A percentile compares a stretch with the other conserved stretches of the same genome.
These are phyloP conservation scores for Vidua chalybeata DNA, from an alignment of 2,113 vertebrate species.

Conservation along the genomic window DNA sequence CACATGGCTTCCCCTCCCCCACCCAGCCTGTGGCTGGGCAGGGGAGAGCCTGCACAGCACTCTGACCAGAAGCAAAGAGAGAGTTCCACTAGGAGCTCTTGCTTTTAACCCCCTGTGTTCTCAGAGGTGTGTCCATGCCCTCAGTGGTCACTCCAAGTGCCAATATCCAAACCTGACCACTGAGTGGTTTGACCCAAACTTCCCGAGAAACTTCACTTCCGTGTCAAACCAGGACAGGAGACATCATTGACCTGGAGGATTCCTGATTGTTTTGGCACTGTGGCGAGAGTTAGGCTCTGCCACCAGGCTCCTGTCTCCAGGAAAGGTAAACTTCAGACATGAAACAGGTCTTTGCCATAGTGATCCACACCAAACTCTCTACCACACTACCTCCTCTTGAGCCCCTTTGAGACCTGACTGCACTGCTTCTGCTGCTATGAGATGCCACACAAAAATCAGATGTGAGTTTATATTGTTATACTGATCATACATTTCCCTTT, in stretches of 20 bases:
- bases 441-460: not conserved
- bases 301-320: not conserved
- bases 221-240: not conserved
- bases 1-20: no score
- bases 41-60: no score
- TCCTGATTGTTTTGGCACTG: not conserved
- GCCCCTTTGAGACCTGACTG: not conserved
- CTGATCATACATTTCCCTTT: not conserved
- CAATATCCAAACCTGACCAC: no score
- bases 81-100: no score
- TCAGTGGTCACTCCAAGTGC: no score
- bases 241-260: not conserved
- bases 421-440: not conserved
- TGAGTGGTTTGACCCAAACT: no score
- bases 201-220: no score
- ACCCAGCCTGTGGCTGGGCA: no score
- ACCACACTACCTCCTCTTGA: not conserved
- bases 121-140: no score
- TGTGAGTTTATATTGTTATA: not conserved
- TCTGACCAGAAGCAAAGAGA: no score
- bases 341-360: not conserved
- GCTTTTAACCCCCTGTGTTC: no score
- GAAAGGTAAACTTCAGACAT: not conserved
- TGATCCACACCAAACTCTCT: not conserved
- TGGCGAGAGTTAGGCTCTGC: not conserved